Conservation (phyloP, 2,888 invertebrate genomes). For the Pseudanteris insignis region DNA sequence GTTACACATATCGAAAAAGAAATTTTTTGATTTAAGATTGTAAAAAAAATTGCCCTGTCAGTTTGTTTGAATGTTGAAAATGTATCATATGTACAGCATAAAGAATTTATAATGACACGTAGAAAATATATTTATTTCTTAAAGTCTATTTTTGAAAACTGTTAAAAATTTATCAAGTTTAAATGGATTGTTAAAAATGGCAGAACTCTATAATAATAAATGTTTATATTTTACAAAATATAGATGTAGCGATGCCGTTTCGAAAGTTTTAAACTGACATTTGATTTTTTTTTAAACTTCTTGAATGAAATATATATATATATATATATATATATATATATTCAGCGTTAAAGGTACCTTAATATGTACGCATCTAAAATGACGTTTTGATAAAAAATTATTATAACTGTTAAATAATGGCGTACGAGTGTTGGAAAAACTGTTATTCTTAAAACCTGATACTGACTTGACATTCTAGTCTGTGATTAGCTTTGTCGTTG, state of each 20-base stretch:
- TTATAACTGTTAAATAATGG: slow-evolving; percentile 9
- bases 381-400: slow-evolving; percentile 20
- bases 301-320: too few species aligned
- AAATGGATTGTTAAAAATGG: slow-evolving; percentile 12
- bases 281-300: slow-evolving; percentile 12
- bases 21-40: slow-evolving; percentile 16
- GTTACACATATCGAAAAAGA: slow-evolving; percentile 26
- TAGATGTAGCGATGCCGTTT: not conserved
- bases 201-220: not conserved
- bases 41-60: slow-evolving; percentile 6
- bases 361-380: slow-evolving; percentile 5
- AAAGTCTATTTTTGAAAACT: slow-evolving; percentile 24
- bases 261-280: slow-evolving; percentile 3
- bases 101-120: not conserved
- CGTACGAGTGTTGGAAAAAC: slow-evolving; percentile 6
- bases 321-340: too few species aligned
- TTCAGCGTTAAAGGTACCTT: too few species aligned
- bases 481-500: not conserved
- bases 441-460: slow-evolving; percentile 26
- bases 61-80: slow-evolving; percentile 4
- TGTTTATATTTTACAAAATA: slow-evolving; percentile 2
- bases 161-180: slow-evolving; percentile 8
- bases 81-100: not conserved
- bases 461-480: too few species aligned
- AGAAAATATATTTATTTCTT: slow-evolving; percentile 12